These are phyloP conservation scores for Pogoniulus pusillus DNA, from an alignment of 2,797 vertebrate genomes.

Conservation along the genomic window DNA sequence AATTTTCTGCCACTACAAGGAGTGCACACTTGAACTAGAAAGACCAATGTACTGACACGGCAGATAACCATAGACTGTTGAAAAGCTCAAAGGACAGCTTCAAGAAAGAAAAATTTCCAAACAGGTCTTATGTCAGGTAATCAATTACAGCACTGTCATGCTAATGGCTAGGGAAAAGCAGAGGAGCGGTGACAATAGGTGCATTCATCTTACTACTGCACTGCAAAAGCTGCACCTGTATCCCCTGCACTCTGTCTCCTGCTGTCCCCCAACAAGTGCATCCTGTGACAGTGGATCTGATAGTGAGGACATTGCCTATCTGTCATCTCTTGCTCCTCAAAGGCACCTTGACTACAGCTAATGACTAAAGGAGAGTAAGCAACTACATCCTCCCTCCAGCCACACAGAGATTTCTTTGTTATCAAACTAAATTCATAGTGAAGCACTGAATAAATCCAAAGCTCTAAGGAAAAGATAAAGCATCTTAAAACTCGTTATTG, in stretches of 20 bases:
- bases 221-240: conserved; percentile 73
- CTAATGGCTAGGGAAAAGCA: conserved; percentile 77
- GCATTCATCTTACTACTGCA: conserved; percentile 77
- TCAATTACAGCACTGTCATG: conserved; percentile 76
- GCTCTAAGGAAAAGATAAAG: not conserved
- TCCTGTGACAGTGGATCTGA: conserved; percentile 66
- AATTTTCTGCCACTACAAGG: conserved; percentile 64
- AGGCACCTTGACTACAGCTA: conserved; percentile 80
- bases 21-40: conserved; percentile 40
- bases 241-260: conserved; percentile 73
- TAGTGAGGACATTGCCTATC: conserved; percentile 58
- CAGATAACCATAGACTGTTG: conserved; percentile 43
- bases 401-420: conserved; percentile 10
- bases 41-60: conserved; percentile 40
- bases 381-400: conserved; percentile 3
- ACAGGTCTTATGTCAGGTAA: conserved; percentile 73
- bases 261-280: conserved; percentile 61
- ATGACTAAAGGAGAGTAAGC: conserved; percentile 57
- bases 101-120: conserved; percentile 71
- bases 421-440: not conserved
- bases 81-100: conserved; percentile 68
- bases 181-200: conserved; percentile 68
- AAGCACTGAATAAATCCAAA: not conserved
- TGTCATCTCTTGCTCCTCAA: conserved; percentile 79
- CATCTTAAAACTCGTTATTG: not conserved